Evolutionary conservation across 2,888 invertebrate species (phyloP).

Genomic region (Creontiades dilutus): DNA sequence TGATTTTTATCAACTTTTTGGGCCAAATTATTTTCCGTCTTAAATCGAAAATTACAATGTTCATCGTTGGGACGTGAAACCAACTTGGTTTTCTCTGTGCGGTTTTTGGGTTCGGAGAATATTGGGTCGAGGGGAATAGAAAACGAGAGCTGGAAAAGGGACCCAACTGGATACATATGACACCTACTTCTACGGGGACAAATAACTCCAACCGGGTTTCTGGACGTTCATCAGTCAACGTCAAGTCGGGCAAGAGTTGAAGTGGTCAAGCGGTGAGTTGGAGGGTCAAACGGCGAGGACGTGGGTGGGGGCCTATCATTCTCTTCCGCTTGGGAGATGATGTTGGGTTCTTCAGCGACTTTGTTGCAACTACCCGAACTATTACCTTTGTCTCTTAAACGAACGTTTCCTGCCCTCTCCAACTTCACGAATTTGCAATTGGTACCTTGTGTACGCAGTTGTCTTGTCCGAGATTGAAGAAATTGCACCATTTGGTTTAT

Average conservation of each 20-base stretch:
- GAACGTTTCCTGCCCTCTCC: background rate
- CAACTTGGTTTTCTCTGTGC: too few species aligned
- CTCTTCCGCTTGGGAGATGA: background rate
- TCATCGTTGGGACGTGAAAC: too few species aligned
- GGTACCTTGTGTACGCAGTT: too few species aligned
- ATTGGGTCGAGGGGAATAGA: background rate
- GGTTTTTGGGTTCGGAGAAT: background rate
- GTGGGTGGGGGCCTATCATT: conserved; percentile 2
- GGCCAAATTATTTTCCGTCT: too few species aligned
- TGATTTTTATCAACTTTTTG: too few species aligned
- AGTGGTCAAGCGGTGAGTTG: background rate
- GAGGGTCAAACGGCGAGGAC: background rate
- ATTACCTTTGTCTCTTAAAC: conserved; percentile 31
- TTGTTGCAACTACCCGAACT: background rate
- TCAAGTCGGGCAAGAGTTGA: conserved; percentile 36
- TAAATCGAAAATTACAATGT: too few species aligned
- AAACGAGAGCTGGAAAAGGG: background rate
- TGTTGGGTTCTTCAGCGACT: background rate
- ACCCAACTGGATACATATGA: conserved; percentile 21
- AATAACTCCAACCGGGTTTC: conserved; percentile 30
- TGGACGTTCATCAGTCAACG: conserved; percentile 54
- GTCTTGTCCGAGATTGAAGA: too few species aligned
- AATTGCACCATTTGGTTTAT: too few species aligned
- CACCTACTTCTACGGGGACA: conserved; percentile 11
- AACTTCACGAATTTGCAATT: background rate